Evolutionary conservation across 1,140 invertebrate species (phyloP), one percentile per base, ranked within the genome.

Genomic region (Leptoteleia sp.): DNA sequence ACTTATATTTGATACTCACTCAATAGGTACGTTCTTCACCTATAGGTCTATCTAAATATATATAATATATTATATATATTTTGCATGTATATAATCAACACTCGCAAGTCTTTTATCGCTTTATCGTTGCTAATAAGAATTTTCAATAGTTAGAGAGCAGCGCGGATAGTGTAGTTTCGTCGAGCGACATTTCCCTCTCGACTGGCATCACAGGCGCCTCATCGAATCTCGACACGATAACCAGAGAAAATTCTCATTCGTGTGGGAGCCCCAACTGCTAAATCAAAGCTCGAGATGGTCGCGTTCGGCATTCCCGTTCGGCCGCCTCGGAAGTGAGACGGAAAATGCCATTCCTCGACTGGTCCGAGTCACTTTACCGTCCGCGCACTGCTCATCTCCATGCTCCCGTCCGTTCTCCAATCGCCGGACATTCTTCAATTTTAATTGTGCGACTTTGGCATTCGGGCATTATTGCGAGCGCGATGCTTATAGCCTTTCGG

Each of bases 1-100:
- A 86, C 81, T 86, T 84, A 83, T 79, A 83, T 83, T 84, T 86
- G 77, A 83, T 82, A 84, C 77, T 73, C 59, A 82, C 59, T 75
- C 65, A 43, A 76, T 80, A 79, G 78, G 76, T 79, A 72, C 50
- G 27, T 48, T 57, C 43, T 75, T 73, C 67, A 76, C 70, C 70
- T 73, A 73, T 79, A 38, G 57, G 70, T 73, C 64, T 79, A 79
- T 64, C 64, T 79, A 75, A 67, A 71, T 75, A 70, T 71, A 70
- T 65, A 67, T 67, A 64, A 70, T 64, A 68, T 78, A 73, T 71
- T 64, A 70, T 65, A 54, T 81, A 71, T 75, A 71, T 67, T 52
- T 67, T 62, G 19, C 61, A 77, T 73, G 16, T 76, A 50, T 76
- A 65, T 67, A 62, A 70, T 54, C 48, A 68, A 79, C 55, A 75